Conservation (phyloP, 2,888 invertebrate species). For the Eristalis arbustorum region DNA sequence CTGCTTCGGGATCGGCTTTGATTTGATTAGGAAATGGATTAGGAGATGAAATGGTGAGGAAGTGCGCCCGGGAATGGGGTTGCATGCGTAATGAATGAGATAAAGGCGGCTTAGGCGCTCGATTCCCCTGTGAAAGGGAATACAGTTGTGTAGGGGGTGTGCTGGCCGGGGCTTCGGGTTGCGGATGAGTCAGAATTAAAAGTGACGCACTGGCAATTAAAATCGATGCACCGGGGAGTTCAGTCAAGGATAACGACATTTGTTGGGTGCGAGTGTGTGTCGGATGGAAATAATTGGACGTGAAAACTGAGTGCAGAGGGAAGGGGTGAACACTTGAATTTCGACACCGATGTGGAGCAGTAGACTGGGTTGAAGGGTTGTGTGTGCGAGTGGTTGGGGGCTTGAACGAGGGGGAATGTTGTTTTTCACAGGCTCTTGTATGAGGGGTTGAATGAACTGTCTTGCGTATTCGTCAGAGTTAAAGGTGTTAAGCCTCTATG, state of each 20-base stretch:
- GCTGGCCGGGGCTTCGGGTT: neutral
- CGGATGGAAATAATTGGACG: neutral
- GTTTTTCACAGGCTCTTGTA: no score
- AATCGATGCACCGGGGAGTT: neutral
- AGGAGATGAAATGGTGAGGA: constrained; percentile 21
- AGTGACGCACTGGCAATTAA: constrained; percentile 2
- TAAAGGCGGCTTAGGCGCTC: neutral
- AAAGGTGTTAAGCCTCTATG: no score
- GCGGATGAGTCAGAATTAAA: constrained; percentile 19
- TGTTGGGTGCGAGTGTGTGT: neutral
- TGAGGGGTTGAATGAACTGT: no score
- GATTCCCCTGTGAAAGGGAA: neutral
- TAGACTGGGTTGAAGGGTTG: no score
- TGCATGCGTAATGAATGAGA: constrained; percentile 12
- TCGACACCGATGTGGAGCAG: no score
- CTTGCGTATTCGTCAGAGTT: no score
- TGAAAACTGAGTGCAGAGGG: neutral
- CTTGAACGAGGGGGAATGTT: no score
- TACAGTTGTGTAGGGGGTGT: neutral
- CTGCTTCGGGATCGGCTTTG: neutral
- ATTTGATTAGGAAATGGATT: constrained; percentile 29
- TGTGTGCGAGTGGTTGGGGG: no score
- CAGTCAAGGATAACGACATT: neutral
- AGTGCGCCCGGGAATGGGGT: constrained; percentile 5
- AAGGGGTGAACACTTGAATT: neutral